Evolutionary conservation across 2,113 vertebrate species (phyloP).

Genomic region (Hippocampus guttulatus): DNA sequence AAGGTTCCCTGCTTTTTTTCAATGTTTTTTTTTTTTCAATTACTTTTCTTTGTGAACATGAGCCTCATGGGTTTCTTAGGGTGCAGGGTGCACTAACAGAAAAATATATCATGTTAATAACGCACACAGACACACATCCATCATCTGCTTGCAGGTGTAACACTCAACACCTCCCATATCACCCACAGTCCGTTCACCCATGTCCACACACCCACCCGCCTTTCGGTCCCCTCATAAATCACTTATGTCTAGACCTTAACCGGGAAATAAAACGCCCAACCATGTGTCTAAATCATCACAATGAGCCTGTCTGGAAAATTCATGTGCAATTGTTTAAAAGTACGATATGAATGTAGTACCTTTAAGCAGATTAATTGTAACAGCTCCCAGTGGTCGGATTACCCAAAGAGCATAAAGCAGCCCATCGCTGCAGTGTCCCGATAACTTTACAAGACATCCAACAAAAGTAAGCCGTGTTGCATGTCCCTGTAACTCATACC

Average conservation of each 20-base stretch:
- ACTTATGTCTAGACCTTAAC: conserved; percentile 26
- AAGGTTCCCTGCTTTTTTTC: no score
- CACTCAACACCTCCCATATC: conserved; percentile 2
- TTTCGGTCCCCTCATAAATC: conserved; percentile 37
- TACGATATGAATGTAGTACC: conserved; percentile 26
- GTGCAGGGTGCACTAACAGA: no score
- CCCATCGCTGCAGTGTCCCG: conserved; percentile 25
- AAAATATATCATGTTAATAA: no score
- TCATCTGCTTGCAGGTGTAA: conserved; percentile 40
- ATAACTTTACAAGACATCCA: conserved; percentile 16
- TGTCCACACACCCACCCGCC: not conserved
- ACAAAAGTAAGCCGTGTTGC: conserved; percentile 35
- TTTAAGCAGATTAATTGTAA: conserved; percentile 40
- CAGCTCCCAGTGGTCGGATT: conserved; percentile 50
- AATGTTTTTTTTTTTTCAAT: no score
- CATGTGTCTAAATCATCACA: conserved; percentile 45
- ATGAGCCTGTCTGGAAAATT: conserved; percentile 40
- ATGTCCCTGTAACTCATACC: conserved; percentile 47
- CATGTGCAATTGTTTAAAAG: conserved; percentile 24
- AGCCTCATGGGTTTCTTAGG: no score
- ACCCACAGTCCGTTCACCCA: not conserved
- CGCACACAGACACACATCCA: not conserved
- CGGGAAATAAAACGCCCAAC: conserved; percentile 16
- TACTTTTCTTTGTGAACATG: no score
- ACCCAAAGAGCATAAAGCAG: conserved; percentile 44